Percentiles rank a stretch among this genome's conserved stretches.
phyloP scores from a whole-genome alignment of 2,113 vertebrate species.

The Pterocles orientalis region DNA sequence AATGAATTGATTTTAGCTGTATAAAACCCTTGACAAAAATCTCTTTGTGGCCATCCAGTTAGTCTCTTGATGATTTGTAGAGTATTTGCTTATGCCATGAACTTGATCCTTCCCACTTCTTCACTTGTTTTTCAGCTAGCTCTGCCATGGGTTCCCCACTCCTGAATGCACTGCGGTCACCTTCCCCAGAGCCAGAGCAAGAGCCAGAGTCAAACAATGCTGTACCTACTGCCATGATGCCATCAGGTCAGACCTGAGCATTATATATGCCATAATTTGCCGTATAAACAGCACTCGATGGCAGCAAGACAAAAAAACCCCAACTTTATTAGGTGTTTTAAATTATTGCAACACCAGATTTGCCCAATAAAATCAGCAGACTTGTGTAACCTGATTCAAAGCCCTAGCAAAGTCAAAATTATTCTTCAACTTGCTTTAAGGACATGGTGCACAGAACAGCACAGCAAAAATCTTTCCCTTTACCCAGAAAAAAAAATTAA shows the following conservation, averaged over 20 bases:
- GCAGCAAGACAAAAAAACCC: not conserved
- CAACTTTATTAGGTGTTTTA: not conserved
- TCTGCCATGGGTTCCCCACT: slow-evolving; percentile 12
- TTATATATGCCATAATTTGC: not conserved
- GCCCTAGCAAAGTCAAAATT: not conserved
- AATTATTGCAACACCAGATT: not conserved
- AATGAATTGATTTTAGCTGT: slow-evolving; percentile 82
- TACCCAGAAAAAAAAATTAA: not conserved
- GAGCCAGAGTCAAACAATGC: not conserved
- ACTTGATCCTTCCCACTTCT: slow-evolving; percentile 56
- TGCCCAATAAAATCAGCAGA: not conserved
- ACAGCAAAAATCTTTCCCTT: not conserved
- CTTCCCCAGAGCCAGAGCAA: not conserved
- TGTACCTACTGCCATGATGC: not conserved
- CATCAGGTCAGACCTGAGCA: not conserved
- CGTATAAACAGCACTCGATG: not conserved
- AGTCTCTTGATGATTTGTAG: slow-evolving; percentile 78
- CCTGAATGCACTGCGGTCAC: not conserved
- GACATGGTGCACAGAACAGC: not conserved
- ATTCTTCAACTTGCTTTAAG: not conserved
- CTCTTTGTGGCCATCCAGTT: slow-evolving; percentile 72
- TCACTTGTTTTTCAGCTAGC: slow-evolving; percentile 41
- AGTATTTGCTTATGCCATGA: slow-evolving; percentile 68
- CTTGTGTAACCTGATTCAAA: not conserved
- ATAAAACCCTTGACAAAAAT: slow-evolving; percentile 76